phyloP scores from a whole-genome alignment of 2,888 invertebrate species.

The Lordiphosa fenestrarum region DNA sequence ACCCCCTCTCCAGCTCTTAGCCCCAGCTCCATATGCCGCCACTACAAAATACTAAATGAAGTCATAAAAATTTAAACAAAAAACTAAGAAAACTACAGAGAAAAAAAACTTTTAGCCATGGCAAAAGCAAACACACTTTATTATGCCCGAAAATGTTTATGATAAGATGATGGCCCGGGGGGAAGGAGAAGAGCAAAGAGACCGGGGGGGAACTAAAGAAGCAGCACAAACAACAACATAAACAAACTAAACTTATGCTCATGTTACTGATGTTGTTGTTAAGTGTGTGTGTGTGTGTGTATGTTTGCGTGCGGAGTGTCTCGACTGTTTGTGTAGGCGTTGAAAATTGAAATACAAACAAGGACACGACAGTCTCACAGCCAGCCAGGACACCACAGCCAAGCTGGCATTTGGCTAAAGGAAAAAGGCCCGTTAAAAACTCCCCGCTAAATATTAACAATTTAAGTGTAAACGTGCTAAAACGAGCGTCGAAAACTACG shows the following conservation, averaged over 20 bases:
- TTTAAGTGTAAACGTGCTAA: constrained; percentile 70
- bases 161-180: constrained; percentile 23
- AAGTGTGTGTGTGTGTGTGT: constrained; percentile 11
- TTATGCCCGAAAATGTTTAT: constrained; percentile 68
- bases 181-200: neutral
- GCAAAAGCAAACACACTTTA: constrained; percentile 63
- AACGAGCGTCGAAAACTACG: constrained; percentile 52
- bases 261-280: constrained; percentile 30
- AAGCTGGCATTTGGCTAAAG: constrained; percentile 19
- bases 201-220: constrained; percentile 3
- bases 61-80: constrained; percentile 63
- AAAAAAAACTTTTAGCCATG: constrained; percentile 48
- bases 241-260: constrained; percentile 52
- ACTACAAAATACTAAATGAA: constrained; percentile 51
- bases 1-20: neutral
- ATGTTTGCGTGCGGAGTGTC: constrained; percentile 6
- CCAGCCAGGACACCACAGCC: neutral
- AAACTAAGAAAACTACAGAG: constrained; percentile 41
- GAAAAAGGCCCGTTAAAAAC: constrained; percentile 17
- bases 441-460: constrained; percentile 58
- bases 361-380: constrained; percentile 35
- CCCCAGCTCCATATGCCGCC: neutral
- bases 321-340: constrained; percentile 61
- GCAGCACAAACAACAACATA: constrained; percentile 26
- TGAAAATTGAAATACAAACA: constrained; percentile 69